Evolutionary conservation across 2,113 vertebrate species (phyloP).

Genomic region (Macroglossus sobrinus): DNA sequence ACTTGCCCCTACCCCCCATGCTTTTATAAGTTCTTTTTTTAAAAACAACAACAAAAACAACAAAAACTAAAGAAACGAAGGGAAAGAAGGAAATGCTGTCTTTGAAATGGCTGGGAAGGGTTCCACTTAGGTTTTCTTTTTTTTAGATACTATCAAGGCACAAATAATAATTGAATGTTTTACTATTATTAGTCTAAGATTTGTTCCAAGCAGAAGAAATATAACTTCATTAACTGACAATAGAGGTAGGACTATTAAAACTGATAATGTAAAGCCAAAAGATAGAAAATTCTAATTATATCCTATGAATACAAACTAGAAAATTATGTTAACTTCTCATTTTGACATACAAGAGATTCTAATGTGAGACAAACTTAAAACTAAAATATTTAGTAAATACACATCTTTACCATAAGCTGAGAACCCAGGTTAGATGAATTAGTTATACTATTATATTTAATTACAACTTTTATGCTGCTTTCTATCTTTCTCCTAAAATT

Average conservation of each 20-base stretch:
- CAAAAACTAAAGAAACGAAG: neutral
- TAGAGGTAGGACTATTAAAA: neutral
- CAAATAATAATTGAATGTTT: neutral
- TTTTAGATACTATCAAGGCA: slow-evolving; percentile 72
- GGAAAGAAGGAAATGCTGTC: slow-evolving; percentile 47
- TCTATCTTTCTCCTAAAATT: neutral
- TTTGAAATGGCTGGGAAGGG: slow-evolving; percentile 43
- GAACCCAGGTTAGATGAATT: neutral
- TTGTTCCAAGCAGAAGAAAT: neutral
- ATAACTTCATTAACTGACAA: neutral
- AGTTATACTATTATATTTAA: neutral
- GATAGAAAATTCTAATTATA: neutral
- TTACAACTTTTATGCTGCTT: neutral
- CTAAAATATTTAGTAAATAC: neutral
- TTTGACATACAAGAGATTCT: neutral
- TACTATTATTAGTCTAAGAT: neutral
- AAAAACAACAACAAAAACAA: neutral
- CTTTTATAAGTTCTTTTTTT: neutral
- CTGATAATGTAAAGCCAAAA: neutral
- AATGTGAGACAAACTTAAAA: neutral
- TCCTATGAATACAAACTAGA: neutral
- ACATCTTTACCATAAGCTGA: neutral
- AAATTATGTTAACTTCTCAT: neutral
- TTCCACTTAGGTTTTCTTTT: slow-evolving; percentile 62
- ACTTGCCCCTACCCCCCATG: neutral